phyloP scores from a whole-genome alignment of 2,797 vertebrate genomes.

The Oceanodroma leucorhoa region DNA sequence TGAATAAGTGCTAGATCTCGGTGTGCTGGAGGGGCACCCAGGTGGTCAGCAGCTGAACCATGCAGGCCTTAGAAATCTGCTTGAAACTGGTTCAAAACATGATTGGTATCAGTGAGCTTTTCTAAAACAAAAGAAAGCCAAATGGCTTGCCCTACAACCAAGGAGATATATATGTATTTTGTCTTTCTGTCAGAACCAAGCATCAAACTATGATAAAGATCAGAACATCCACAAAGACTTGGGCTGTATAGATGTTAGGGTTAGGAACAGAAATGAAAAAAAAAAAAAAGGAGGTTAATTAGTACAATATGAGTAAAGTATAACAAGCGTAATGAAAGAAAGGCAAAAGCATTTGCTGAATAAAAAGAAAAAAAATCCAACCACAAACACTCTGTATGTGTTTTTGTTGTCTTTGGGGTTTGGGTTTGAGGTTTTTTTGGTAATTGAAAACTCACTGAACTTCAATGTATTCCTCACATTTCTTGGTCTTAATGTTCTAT shows the following conservation, averaged over 20 bases:
- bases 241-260: neutral
- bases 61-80: neutral
- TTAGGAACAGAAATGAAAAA: neutral
- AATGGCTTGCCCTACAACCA: neutral
- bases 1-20: neutral
- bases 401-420: neutral
- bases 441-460: neutral
- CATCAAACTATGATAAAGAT: neutral
- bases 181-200: neutral
- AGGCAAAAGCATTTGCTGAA: neutral
- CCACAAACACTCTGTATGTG: rapidly evolving
- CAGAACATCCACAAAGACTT: neutral
- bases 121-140: neutral
- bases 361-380: neutral
- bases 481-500: neutral
- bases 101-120: neutral
- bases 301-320: neutral
- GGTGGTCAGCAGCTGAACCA: neutral
- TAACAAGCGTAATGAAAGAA: neutral
- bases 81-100: neutral
- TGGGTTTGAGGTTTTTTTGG: neutral
- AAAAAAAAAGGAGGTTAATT: neutral
- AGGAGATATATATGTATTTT: neutral
- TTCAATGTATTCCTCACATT: neutral
- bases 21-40: neutral